These are phyloP conservation scores for Bombylius major DNA, from an alignment of 2,888 invertebrate genomes.

Conservation along the genomic window DNA sequence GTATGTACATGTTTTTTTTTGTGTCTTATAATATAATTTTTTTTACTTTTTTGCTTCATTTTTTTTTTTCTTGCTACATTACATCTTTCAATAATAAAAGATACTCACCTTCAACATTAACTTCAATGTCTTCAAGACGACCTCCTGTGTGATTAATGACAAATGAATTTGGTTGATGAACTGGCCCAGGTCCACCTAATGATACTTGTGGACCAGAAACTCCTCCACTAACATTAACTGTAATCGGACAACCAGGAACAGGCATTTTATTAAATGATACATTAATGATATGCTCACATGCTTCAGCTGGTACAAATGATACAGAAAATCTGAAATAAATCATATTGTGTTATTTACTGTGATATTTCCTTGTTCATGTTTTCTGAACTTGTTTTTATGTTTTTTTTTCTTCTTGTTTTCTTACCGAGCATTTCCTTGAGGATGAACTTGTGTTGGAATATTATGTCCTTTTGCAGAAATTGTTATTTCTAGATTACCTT, in stretches of 20 bases:
- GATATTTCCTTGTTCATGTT: background rate
- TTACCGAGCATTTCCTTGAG: constrained; percentile 62
- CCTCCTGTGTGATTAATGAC: constrained; percentile 73
- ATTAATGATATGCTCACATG: constrained; percentile 89
- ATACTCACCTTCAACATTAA: constrained; percentile 82
- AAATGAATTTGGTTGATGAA: constrained; percentile 57
- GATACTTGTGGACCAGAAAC: constrained; percentile 55
- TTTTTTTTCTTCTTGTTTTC: background rate
- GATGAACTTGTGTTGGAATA: constrained; percentile 90
- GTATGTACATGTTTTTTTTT: background rate
- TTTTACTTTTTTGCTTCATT: background rate
- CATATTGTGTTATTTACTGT: constrained; percentile 19
- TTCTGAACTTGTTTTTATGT: no score
- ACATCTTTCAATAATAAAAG: background rate
- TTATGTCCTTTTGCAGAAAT: constrained; percentile 87
- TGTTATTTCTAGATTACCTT: constrained; percentile 93
- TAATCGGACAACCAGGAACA: constrained; percentile 81
- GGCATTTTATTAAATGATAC: constrained; percentile 92
- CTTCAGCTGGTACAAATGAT: constrained; percentile 89
- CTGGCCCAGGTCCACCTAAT: constrained; percentile 56
- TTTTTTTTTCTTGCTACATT: background rate
- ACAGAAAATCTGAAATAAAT: constrained; percentile 64
- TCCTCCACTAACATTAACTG: constrained; percentile 61
- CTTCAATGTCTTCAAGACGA: constrained; percentile 85
- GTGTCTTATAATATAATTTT: no score